These are phyloP conservation scores for Caranx ignobilis DNA, from an alignment of 2,113 vertebrate genomes.

Conservation along the genomic window DNA sequence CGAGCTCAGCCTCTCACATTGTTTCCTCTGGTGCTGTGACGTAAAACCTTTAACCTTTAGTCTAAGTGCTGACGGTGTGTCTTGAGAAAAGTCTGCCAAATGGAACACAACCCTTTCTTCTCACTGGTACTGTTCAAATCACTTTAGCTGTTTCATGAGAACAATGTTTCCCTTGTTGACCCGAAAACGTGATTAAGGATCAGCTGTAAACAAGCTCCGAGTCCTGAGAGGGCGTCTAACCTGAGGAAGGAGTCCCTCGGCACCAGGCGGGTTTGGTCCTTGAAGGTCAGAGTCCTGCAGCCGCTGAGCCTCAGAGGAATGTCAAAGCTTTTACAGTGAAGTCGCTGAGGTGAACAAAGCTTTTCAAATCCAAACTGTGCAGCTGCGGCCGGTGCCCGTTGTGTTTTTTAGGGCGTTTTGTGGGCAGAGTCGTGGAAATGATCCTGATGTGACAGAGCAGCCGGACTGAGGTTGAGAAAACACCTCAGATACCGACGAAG, in stretches of 20 bases:
- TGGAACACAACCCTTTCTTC: neutral
- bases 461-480: conserved; percentile 29
- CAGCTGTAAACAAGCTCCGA: conserved; percentile 20
- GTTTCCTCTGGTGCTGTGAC: conserved; percentile 7
- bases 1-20: neutral
- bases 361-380: conserved; percentile 23
- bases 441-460: conserved; percentile 49
- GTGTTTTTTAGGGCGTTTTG: conserved; percentile 26
- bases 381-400: neutral
- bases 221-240: neutral
- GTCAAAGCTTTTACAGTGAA: conserved; percentile 39
- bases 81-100: neutral
- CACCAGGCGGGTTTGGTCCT: conserved; percentile 12
- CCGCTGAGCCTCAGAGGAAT: conserved; percentile 54
- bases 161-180: conserved; percentile 18
- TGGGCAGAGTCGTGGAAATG: conserved; percentile 33
- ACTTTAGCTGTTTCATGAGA: conserved; percentile 4
- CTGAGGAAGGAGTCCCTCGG: neutral
- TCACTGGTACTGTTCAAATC: too few relatives aligned
- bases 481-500: conserved; percentile 6
- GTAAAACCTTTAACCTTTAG: neutral
- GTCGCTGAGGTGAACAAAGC: conserved; percentile 22
- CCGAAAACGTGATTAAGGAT: conserved; percentile 5
- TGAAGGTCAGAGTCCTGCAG: neutral
- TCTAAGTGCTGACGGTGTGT: neutral